Conservation (phyloP, 2,888 invertebrate species). For the Seladonia tumulorum region DNA sequence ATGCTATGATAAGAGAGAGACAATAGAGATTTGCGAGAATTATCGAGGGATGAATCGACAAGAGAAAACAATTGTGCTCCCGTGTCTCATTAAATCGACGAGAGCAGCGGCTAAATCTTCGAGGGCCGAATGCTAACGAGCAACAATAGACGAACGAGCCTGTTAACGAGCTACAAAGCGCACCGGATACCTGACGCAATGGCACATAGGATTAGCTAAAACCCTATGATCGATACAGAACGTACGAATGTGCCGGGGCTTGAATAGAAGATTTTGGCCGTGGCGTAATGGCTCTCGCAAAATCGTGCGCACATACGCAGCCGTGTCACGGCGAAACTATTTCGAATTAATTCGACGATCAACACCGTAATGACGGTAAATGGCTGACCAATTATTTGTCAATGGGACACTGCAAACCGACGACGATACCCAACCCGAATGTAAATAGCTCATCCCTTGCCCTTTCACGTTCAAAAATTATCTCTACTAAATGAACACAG, state of each 20-base stretch:
- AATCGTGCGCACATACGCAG: not conserved
- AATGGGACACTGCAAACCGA: not conserved
- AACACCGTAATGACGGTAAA: not conserved
- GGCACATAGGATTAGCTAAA: not conserved
- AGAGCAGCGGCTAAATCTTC: not conserved
- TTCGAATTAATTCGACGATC: not conserved
- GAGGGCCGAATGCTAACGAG: constrained; percentile 4
- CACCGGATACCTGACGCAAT: constrained; percentile 7
- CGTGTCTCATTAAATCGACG: not conserved
- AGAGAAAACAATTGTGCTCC: not conserved
- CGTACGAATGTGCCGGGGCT: not conserved
- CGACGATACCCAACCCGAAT: not conserved
- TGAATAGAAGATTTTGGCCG: not conserved
- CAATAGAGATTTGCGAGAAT: not conserved
- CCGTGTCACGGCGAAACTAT: not conserved
- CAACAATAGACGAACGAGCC: constrained; percentile 5
- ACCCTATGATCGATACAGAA: not conserved
- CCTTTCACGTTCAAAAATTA: not conserved
- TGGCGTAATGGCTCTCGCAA: not conserved
- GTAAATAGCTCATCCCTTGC: not conserved
- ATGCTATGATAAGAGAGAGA: not conserved
- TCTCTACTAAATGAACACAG: not conserved
- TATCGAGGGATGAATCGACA: not conserved
- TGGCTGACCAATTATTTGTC: not conserved
- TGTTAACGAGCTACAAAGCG: constrained; percentile 29